These are phyloP conservation scores for Bubo bubo DNA, from an alignment of 2,113 vertebrate species.

Conservation along the genomic window DNA sequence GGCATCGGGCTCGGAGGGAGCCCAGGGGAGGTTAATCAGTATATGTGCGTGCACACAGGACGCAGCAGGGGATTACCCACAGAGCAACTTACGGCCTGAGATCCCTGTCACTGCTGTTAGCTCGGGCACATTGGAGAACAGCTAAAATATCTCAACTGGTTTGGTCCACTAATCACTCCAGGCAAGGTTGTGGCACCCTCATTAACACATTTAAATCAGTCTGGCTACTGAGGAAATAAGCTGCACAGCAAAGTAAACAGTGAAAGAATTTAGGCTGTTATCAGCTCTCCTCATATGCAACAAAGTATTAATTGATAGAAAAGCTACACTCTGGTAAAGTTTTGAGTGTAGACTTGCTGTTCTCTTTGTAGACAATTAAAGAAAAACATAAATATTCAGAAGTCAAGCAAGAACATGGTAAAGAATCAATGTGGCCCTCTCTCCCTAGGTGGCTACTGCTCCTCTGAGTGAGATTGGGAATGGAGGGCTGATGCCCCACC, in stretches of 20 bases:
- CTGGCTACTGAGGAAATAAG: background rate
- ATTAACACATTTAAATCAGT: conserved; percentile 1
- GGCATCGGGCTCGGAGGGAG: background rate
- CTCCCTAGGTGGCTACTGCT: background rate
- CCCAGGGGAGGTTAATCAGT: background rate
- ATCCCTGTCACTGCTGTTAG: background rate
- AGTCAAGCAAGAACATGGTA: background rate
- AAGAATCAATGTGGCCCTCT: accelerated
- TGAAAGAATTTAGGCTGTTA: background rate
- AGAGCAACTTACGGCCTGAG: background rate
- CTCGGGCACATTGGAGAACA: background rate
- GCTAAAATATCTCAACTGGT: background rate
- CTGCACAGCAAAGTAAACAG: background rate
- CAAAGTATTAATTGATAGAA: background rate
- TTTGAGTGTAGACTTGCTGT: background rate
- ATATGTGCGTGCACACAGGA: background rate
- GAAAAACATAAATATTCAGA: background rate
- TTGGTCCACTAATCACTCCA: background rate
- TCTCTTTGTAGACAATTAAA: background rate
- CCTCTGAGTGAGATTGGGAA: background rate
- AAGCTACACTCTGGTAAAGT: background rate
- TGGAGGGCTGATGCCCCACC: background rate
- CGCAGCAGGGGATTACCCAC: background rate
- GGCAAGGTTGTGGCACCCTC: background rate
- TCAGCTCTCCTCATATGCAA: background rate